Base-by-base conservation (phyloP, 2,113 vertebrate genomes). In the Leucoraja erinaceus region DNA sequence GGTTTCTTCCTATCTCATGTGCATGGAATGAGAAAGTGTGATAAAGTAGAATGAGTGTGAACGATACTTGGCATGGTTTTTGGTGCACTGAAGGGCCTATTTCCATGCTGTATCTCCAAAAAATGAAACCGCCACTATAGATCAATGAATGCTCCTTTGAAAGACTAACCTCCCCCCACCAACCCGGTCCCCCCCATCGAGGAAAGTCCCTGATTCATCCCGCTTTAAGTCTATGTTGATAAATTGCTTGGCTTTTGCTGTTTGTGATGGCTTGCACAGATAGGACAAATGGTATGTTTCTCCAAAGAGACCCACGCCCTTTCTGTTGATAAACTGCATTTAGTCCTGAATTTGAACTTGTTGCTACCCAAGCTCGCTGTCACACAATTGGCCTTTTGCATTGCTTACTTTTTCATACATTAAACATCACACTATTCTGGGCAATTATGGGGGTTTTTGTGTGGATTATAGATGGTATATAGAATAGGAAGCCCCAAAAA, bases 381-480 rank as follows among this genome's bases (percentile, higher is more conserved):
- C 59, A 28, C 61, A 88, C 83, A 88, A 63, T 88, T 88, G 63
- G 83, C 59, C 28, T 31, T 88, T 61, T 31, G 12, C 83, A 88
- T 88, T 88, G 83, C 31, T 88, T 88, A 63, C 83, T 61, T 63
- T 88, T 61, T 88, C 83, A 88, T 63, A 56, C n/a, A 88, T 88
- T 88, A 88, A 88, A 88, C 59, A 63, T 88, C 63, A n/a, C 83
- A 66, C 7, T 28, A 88, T 88, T 14, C 28, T 25, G 5, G 59
- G 75, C 12, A 28, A 66, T 88, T 12, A 88, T 31, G 28, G 1
- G 14, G 16, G 63, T 72, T 70, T 88, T 31, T 88, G 11, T 88
- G 56, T 14, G 6, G 83, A 63, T 0, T 66, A 63, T 59, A 63
- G 83, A 88, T 63, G n/a, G 59, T 63, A 5, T 66, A 61, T n/a